A percentile compares a stretch with the other conserved stretches of the same genome.
phyloP scores from a whole-genome alignment of 2,797 vertebrate genomes.

The Buceros bicornis region DNA sequence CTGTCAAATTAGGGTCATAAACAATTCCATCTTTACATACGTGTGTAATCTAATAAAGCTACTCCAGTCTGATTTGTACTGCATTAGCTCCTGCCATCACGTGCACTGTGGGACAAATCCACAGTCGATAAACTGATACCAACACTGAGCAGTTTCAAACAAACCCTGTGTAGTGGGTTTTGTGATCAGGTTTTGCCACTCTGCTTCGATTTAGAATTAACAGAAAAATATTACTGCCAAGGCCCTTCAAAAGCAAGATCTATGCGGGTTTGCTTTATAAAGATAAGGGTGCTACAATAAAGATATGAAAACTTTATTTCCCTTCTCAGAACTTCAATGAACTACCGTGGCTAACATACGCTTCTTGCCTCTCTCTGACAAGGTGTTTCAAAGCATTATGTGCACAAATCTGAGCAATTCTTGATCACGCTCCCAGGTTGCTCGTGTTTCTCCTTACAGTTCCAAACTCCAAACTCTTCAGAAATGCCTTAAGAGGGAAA shows the following conservation, averaged over 20 bases:
- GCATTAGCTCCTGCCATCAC: not conserved
- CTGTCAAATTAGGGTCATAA: not conserved
- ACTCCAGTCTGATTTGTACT: not conserved
- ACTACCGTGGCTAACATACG: not conserved
- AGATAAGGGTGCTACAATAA: slow-evolving; percentile 54
- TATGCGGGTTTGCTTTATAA: not conserved
- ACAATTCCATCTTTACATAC: not conserved
- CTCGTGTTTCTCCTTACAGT: not conserved
- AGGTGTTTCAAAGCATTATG: not conserved
- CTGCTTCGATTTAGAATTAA: slow-evolving; percentile 26
- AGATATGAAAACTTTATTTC: slow-evolving; percentile 50
- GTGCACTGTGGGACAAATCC: slow-evolving; percentile 16
- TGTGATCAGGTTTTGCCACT: slow-evolving; percentile 1
- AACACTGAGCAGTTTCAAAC: slow-evolving; percentile 4
- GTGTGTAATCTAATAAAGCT: not conserved
- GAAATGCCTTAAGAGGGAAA: not conserved
- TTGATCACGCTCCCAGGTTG: not conserved
- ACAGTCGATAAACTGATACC: slow-evolving; percentile 29
- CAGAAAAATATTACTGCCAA: slow-evolving; percentile 26
- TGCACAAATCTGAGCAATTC: slow-evolving; percentile 13
- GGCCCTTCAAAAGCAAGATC: slow-evolving; percentile 49
- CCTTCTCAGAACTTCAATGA: not conserved
- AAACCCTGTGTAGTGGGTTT: not conserved
- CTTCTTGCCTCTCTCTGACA: not conserved
- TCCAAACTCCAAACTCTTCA: not conserved